Conservation (phyloP, 2,888 invertebrate genomes). For the Leptogaster cylindrica region DNA sequence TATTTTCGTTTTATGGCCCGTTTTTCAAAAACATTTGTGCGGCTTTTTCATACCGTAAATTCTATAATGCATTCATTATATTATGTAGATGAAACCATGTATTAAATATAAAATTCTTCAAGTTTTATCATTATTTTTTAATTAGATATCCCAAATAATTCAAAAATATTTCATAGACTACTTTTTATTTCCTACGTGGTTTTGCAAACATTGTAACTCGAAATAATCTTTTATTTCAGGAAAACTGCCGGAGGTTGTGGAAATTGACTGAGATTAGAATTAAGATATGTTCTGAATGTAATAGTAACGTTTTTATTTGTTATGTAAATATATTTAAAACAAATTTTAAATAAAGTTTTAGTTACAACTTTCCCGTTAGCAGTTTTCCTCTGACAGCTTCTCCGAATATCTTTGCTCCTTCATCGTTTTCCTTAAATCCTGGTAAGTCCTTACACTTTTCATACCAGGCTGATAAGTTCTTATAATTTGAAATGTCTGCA, state of each 20-base stretch:
- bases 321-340: background rate
- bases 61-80: no score
- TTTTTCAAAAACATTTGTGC: no score
- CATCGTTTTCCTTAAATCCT: conserved; percentile 67
- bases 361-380: conserved; percentile 50
- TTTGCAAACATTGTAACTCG: no score
- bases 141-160: no score
- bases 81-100: no score
- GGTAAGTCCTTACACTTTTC: conserved; percentile 66
- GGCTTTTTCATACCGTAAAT: no score
- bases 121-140: no score
- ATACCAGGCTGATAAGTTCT: conserved; percentile 63
- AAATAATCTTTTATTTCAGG: conserved; percentile 36
- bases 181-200: no score
- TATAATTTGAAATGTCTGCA: conserved; percentile 45
- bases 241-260: conserved; percentile 41
- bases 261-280: conserved; percentile 39
- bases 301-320: background rate
- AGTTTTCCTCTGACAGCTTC: conserved; percentile 66
- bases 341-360: background rate
- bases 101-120: no score
- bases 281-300: background rate
- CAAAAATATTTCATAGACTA: no score
- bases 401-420: conserved; percentile 67
- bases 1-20: no score